Percentiles rank a stretch among this genome's conserved stretches.
phyloP scores from a whole-genome alignment of 2,888 invertebrate species.

The Eucera pruinosa region DNA sequence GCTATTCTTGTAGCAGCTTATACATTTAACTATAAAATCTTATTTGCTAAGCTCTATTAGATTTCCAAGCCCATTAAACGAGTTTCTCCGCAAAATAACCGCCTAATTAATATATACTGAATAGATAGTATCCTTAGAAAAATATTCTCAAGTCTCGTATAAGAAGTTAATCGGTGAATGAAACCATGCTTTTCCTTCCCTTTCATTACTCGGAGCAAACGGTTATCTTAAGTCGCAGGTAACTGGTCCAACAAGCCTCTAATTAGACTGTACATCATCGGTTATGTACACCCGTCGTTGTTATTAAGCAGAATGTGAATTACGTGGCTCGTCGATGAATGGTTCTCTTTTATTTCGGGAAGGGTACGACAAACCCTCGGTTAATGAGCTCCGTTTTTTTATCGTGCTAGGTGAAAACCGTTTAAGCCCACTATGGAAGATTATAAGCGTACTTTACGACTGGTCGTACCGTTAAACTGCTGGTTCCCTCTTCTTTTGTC shows the following conservation, averaged over 20 bases:
- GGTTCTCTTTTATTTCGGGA: constrained; percentile 37
- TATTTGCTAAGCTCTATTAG: neutral
- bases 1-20: neutral
- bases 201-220: constrained; percentile 15
- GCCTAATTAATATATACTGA: constrained; percentile 39
- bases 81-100: neutral
- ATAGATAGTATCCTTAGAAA: constrained; percentile 1
- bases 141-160: constrained; percentile 2
- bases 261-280: constrained; percentile 49
- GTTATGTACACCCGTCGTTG: constrained; percentile 20
- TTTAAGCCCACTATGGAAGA: constrained; percentile 28
- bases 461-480: constrained; percentile 14
- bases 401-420: constrained; percentile 38
- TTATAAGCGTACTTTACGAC: constrained; percentile 17
- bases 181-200: constrained; percentile 30
- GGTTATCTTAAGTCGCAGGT: constrained; percentile 37
- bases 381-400: constrained; percentile 46
- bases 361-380: constrained; percentile 27
- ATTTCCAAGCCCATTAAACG: neutral
- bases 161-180: constrained; percentile 41
- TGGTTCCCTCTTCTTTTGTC: neutral
- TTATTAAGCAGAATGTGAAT: constrained; percentile 48
- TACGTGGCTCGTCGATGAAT: constrained; percentile 9
- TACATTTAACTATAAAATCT: neutral
- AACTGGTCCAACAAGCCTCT: constrained; percentile 29